A percentile compares a stretch with the other conserved stretches of the same genome.
Conservation (phyloP, 2,113 vertebrate genomes). For the human region DNA sequence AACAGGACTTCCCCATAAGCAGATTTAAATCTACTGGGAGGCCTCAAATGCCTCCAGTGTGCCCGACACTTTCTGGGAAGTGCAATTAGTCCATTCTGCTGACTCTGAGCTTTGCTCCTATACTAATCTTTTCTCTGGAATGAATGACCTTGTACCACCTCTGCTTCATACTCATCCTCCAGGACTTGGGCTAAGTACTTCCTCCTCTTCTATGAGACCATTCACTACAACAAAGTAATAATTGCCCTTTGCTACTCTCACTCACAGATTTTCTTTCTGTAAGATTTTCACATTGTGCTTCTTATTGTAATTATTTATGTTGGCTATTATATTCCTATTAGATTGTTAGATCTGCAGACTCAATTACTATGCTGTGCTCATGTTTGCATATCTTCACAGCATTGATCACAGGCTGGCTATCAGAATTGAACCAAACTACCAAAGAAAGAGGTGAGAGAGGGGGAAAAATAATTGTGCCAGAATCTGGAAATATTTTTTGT, state of each 20-base stretch:
- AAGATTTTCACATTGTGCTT: not conserved
- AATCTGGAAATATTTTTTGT: not conserved
- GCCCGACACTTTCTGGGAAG: not conserved
- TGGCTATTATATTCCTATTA: not conserved
- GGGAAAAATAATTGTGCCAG: not conserved
- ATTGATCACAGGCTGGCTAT: not conserved
- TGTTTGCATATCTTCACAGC: not conserved
- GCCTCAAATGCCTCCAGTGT: not conserved
- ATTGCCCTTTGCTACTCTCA: not conserved
- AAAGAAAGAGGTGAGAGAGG: not conserved
- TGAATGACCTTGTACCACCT: not conserved
- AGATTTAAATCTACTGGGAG: slow-evolving; percentile 8
- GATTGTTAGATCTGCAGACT: not conserved
- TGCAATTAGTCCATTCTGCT: slow-evolving; percentile 5
- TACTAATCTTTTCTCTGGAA: not conserved
- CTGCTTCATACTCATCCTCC: not conserved
- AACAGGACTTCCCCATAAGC: not conserved
- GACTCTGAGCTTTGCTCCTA: not conserved
- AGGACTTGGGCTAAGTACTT: not conserved
- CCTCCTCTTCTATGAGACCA: not conserved
- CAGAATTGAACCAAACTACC: not conserved
- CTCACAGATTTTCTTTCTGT: not conserved
- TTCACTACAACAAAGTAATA: not conserved
- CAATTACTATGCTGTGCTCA: not conserved
- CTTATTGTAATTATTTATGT: not conserved